Conservation (phyloP, 2,113 vertebrate genomes). For the Panthera leo region DNA sequence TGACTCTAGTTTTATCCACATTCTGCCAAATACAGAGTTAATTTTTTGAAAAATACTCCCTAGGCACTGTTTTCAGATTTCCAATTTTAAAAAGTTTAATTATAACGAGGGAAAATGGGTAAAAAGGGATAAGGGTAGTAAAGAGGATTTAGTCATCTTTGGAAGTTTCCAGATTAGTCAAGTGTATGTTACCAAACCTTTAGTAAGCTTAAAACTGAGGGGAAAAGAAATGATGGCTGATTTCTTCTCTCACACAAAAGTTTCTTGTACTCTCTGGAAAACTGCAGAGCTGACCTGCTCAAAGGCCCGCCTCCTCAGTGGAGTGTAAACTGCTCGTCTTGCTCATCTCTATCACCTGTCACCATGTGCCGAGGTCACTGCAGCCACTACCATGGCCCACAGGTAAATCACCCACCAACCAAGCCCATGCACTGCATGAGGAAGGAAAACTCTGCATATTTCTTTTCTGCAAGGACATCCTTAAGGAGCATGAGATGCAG, state of each 20-base stretch:
- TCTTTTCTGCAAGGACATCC: not conserved
- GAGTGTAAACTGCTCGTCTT: too few relatives aligned
- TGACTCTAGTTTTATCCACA: not conserved
- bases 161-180: not conserved
- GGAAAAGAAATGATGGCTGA: not conserved
- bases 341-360: not conserved
- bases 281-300: not conserved
- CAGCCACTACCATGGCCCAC: not conserved
- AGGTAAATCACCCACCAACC: not conserved
- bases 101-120: not conserved
- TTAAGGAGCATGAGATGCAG: not conserved
- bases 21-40: not conserved
- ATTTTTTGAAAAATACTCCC: not conserved
- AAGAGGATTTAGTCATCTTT: not conserved
- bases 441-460: not conserved
- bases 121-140: not conserved
- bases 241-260: not conserved
- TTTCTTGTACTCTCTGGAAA: not conserved
- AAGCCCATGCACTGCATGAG: not conserved
- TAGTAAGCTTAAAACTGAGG: not conserved
- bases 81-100: not conserved
- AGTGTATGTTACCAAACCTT: not conserved
- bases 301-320: not conserved
- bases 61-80: not conserved
- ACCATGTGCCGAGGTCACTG: not conserved